Base-by-base conservation (phyloP, 2,797 vertebrate genomes). In the Brachyrhaphis roseni region DNA sequence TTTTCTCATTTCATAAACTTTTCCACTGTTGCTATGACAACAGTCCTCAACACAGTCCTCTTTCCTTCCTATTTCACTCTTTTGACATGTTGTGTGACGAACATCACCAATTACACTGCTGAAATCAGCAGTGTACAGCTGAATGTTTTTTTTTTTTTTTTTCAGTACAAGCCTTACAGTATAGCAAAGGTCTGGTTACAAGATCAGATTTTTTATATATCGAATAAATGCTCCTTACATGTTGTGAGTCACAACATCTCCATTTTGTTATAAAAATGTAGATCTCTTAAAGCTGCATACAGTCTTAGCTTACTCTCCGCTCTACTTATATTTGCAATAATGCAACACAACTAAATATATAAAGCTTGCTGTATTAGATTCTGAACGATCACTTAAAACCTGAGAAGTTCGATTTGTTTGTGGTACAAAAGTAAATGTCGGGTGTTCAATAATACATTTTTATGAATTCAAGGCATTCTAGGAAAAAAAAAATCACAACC, bases 11-110 rank as follows among this genome's bases (percentile, higher is more conserved):
- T 84, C 72, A 36, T 75, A 78, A 73, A 80, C 84, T 74, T 74
- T 23, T 68, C 74, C 43, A 26, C 55, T 1, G 49, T 89, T 89
- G 73, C 87, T 53, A 86, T 87, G 86, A 83, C 86, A 86, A 87
- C 80, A 43, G 49, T 80, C 39, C 78, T 80, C 68, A 82, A 79
- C 71, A 55, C 12, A 0, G 64, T 77, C 41, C 43, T 77, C 23
- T 73, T 39, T 79, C 7, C 57, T 82, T 81, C 79, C n/a, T 71
- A 57, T 78, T 76, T 78, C n/a, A 73, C 82, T 76, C 39, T 11
- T 72, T 77, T 81, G 78, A 81, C 78, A 36, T 47, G 20, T 46
- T 71, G 76, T 75, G 16, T 73, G 34, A 26, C 1, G 1, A n/a
- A 47, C 36, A 74, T 80, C 72, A 36, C 59, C 76, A 84, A 80